Evolutionary conservation across 64 coral and sea anemone species (phyloP).

Genomic region (Acropora yongei): DNA sequence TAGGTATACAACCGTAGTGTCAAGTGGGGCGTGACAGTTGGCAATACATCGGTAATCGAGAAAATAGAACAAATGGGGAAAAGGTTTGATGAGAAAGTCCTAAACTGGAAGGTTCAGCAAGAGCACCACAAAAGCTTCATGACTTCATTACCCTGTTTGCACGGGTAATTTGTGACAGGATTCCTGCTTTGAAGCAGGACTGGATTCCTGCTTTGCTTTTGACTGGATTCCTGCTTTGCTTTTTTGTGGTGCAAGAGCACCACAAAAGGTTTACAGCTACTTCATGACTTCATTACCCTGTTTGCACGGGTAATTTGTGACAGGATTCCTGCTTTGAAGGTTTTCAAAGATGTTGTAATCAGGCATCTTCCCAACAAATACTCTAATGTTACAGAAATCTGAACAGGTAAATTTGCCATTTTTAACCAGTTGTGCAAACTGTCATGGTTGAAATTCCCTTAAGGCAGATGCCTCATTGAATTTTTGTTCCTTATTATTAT

Average conservation of each 20-base stretch:
- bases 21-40: not conserved
- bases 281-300: not conserved
- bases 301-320: not conserved
- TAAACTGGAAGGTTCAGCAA: not conserved
- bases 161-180: not conserved
- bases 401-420: not conserved
- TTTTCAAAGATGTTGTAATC: not conserved
- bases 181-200: not conserved
- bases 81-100: not conserved
- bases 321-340: not conserved
- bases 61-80: conserved; percentile 1
- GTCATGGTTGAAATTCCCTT: not conserved
- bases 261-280: not conserved
- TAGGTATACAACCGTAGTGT: not conserved
- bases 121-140: not conserved
- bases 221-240: too few relatives aligned
- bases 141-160: conserved; percentile 5
- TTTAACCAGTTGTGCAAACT: conserved; percentile 5
- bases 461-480: not conserved
- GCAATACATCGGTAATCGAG: not conserved
- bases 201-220: too few relatives aligned
- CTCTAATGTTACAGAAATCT: too few relatives aligned
- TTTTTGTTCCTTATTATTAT: not conserved
- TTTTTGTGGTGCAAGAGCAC: not conserved
- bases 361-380: too few relatives aligned